Base-by-base conservation (phyloP, 2,113 vertebrate species). In the Myiozetetes cayanensis region DNA sequence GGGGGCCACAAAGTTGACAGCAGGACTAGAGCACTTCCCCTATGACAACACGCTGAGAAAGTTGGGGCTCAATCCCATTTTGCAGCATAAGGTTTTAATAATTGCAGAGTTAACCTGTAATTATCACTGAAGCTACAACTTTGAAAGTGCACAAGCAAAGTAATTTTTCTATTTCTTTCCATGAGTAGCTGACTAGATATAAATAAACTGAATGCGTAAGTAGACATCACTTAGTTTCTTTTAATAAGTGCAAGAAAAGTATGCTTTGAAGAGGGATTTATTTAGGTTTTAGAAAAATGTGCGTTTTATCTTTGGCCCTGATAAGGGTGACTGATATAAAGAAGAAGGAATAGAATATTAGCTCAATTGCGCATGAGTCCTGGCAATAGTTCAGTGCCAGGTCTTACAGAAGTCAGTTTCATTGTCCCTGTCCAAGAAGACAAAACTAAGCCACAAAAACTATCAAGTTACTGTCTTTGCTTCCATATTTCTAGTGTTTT, bases 261-360 rank as follows among this genome's bases (percentile, higher is more conserved):
- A 37, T 71, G 43, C 85, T 91, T 90, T 91, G 87, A 93, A 90
- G 87, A 62, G 43, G 35, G 68, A 52, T 93, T 93, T 91, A 91
- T 96, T 93, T 96, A 58, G 49, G 41, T 43, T 89, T 83, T 85
- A 66, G 53, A 71, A 85, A 79, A 53, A 19, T 25, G 12, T 41
- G 20, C 78, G 27, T 68, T 79, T 92, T 79, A 33, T 89, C 14
- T 79, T 49, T 77, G 46, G 8, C 23, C 85, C 23, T 74, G 43
- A 50, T 74, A n/a, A 83, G 17, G 21, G 33, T 80, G 67, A 28
- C 27, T 0, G 4, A 85, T 83, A 73, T 0, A 63, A 66, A 83
- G 37, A 46, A 90, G 43, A 52, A 59, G 31, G 21, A 56, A 75
- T 9, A 35, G 37, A 72, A 31, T 55, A 85, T 67, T 68, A 67